Conservation (phyloP, 2,113 vertebrate species). For the Halichoerus grypus region DNA sequence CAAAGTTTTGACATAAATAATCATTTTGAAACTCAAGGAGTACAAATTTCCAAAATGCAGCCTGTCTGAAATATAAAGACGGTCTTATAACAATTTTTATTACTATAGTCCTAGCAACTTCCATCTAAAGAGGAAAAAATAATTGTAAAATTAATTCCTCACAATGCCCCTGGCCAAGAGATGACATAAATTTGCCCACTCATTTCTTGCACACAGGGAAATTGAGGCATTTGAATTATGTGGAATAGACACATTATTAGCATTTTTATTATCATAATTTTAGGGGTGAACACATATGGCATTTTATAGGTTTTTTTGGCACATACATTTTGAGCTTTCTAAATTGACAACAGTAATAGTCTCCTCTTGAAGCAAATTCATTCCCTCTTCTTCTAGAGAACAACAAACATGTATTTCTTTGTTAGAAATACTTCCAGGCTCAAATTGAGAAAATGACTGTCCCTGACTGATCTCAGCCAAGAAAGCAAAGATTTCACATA, state of each 20-base stretch:
- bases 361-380: conserved; percentile 53
- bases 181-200: conserved; percentile 58
- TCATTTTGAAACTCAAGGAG: conserved; percentile 62
- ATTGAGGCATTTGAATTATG: conserved; percentile 59
- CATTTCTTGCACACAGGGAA: conserved; percentile 51
- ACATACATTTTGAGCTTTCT: conserved; percentile 54
- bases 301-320: background rate
- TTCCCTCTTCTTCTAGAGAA: conserved; percentile 9
- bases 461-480: background rate
- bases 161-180: conserved; percentile 36
- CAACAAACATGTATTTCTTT: conserved; percentile 47
- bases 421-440: conserved; percentile 47
- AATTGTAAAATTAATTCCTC: conserved; percentile 70
- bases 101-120: conserved; percentile 11
- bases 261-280: conserved; percentile 75
- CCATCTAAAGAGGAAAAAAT: conserved; percentile 53
- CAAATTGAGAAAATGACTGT: background rate
- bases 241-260: conserved; percentile 71
- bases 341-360: conserved; percentile 59
- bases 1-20: conserved; percentile 72
- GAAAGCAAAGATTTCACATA: background rate
- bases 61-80: conserved; percentile 64
- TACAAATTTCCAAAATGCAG: conserved; percentile 66
- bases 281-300: conserved; percentile 62
- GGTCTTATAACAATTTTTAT: conserved; percentile 63